A percentile compares a stretch with the other conserved stretches of the same genome.
phyloP scores from a whole-genome alignment of 2,888 invertebrate species.

The Rhodophaea formosa region DNA sequence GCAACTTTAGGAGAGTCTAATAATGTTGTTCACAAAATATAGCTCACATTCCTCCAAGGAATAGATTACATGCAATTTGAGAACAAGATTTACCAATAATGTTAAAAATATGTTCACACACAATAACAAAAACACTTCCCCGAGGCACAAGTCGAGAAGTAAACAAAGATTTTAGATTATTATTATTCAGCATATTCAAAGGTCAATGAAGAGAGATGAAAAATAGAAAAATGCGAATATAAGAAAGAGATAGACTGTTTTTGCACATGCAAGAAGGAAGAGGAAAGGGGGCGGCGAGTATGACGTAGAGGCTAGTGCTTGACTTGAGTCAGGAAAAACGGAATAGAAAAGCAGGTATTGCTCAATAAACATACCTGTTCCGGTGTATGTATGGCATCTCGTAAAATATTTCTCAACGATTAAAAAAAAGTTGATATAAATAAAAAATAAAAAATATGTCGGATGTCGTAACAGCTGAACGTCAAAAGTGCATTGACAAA shows the following conservation, averaged over 20 bases:
- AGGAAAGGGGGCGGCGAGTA: conserved; percentile 33
- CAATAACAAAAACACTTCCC: conserved; percentile 78
- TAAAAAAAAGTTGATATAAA: background rate
- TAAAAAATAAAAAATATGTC: conserved; percentile 31
- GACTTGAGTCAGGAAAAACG: background rate
- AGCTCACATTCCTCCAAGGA: background rate
- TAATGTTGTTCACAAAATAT: background rate
- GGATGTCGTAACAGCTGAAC: conserved; percentile 64
- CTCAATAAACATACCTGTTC: background rate
- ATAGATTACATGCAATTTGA: background rate
- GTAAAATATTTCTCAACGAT: background rate
- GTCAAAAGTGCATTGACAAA: conserved; percentile 63
- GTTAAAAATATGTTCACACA: conserved; percentile 51
- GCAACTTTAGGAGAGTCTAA: conserved; percentile 27
- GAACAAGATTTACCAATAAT: conserved; percentile 27
- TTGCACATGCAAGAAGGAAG: conserved; percentile 40
- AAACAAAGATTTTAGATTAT: conserved; percentile 77
- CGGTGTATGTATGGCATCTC: background rate
- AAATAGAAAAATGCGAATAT: conserved; percentile 20
- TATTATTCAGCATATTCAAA: conserved; percentile 75
- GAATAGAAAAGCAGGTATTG: background rate
- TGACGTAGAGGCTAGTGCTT: conserved; percentile 7
- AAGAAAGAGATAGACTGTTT: conserved; percentile 43
- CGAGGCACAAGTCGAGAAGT: conserved; percentile 61
- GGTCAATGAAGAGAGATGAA: conserved; percentile 63